phyloP scores from a whole-genome alignment of 2,888 invertebrate species.

The Tetrapedia diversipes region DNA sequence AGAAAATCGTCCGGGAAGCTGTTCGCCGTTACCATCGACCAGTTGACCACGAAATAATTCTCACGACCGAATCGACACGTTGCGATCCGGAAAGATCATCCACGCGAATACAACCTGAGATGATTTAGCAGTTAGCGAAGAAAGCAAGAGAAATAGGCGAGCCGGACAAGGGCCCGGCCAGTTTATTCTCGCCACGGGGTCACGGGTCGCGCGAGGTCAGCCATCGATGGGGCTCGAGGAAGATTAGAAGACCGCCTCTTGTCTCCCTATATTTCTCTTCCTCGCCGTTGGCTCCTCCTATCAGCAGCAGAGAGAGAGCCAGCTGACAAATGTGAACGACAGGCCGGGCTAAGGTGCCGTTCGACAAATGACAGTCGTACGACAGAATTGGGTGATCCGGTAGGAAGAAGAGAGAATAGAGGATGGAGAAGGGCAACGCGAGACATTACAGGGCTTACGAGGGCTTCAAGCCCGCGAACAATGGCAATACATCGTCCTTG shows the following conservation, averaged over 20 bases:
- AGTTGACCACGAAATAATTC: no score
- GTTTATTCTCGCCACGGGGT: neutral
- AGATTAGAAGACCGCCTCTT: constrained; percentile 20
- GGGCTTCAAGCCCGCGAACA: constrained; percentile 81
- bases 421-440: constrained; percentile 80
- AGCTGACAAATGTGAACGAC: constrained; percentile 49
- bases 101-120: neutral
- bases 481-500: constrained; percentile 81
- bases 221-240: neutral
- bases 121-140: neutral
- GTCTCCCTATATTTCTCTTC: constrained; percentile 32
- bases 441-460: constrained; percentile 81
- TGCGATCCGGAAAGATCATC: no score
- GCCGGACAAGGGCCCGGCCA: neutral
- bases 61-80: no score
- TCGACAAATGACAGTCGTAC: constrained; percentile 40
- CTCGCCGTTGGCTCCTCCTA: neutral
- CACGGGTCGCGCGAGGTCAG: constrained; percentile 4
- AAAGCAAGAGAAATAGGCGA: neutral
- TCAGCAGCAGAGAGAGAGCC: neutral
- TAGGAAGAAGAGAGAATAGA: constrained; percentile 3
- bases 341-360: constrained; percentile 24
- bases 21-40: neutral
- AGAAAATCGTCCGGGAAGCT: constrained; percentile 25
- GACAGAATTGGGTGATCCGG: constrained; percentile 34